Evolutionary conservation across 2,113 vertebrate species (phyloP).

Genomic region (Sakesphorus luctuosus): DNA sequence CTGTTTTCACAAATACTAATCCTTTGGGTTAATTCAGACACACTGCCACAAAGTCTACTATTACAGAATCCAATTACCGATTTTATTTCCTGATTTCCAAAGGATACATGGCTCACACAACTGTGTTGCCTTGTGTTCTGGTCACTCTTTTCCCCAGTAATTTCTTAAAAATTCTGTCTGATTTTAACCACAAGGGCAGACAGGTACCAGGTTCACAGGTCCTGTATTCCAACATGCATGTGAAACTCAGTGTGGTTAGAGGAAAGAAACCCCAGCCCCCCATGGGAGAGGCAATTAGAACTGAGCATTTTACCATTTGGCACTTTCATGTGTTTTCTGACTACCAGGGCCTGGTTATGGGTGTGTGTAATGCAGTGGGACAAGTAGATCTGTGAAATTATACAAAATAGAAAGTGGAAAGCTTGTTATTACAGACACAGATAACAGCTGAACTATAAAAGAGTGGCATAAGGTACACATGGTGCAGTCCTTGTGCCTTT

Average conservation of each 20-base stretch:
- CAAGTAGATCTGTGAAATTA: not conserved
- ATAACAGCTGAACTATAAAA: not conserved
- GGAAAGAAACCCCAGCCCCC: not conserved
- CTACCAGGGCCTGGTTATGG: not conserved
- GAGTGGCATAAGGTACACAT: accelerated
- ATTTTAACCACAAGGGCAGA: not conserved
- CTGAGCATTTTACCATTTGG: not conserved
- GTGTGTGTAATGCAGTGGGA: not conserved
- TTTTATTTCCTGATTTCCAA: constrained; percentile 14
- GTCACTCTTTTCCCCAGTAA: not conserved
- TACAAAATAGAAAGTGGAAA: not conserved
- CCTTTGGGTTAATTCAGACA: not conserved
- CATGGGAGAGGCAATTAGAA: not conserved
- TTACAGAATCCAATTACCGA: not conserved
- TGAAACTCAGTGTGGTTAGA: not conserved
- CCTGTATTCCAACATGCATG: not conserved
- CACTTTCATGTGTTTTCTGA: not conserved
- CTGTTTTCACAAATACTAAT: constrained; percentile 15
- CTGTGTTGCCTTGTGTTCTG: not conserved
- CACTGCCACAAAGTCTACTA: not conserved
- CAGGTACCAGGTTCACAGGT: not conserved
- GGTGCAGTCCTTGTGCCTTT: accelerated
- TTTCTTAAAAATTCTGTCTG: not conserved
- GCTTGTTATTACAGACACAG: not conserved
- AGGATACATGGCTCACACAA: not conserved